Evolutionary conservation across 2,797 vertebrate species (phyloP), one percentile per base, ranked within the genome.

Genomic region (Scolopax rusticola): DNA sequence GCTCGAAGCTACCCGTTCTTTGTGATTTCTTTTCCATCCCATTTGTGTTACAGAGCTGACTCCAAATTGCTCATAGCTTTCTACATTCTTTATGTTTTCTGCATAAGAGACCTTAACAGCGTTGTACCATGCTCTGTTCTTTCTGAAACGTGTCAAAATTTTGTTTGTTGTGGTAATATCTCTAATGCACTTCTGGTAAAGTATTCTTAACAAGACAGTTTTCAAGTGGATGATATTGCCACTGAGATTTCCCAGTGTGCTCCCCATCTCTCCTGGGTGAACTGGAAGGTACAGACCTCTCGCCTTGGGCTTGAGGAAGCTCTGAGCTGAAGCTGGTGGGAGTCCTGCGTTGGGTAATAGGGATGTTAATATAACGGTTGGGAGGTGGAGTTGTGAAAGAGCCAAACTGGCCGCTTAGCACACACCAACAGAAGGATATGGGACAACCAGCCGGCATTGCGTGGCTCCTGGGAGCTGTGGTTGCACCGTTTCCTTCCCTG

Each of bases 401-500:
- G 15, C 2, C 1, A 0, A 68, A 19, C 0, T 5, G 33, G 36
- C 40, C 1, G 2, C 65, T 75, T 38, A 19, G 82, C 47, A 63
- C 51, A 78, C 13, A 0, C 63, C 15, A 87, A 76, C 95, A 84
- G 87, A 77, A 94, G 95, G 93, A 68, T 79, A 12, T 68, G 89
- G 95, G 36, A 88, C 70, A 76, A 63, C 4, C 4, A 2, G 15
- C 33, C 0, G 2, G 61, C 2, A 9, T 95, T 95, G 83, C 93
- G 40, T 30, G 47, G 67, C 4, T 40, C 60, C 43, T 0, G 0
- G 84, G 83, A 90, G 88, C 80, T 40, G 47, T 36, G 8, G 12
- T 95, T 95, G 94, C 64, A 24, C 30, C 67, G 36, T 81, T 95
- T 96, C 96, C 94, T 93, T 61, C 82, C 47, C 89, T 25, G 50